These are phyloP conservation scores for Acestrorhynchus altus DNA, from an alignment of 2,797 vertebrate genomes.

Conservation along the genomic window DNA sequence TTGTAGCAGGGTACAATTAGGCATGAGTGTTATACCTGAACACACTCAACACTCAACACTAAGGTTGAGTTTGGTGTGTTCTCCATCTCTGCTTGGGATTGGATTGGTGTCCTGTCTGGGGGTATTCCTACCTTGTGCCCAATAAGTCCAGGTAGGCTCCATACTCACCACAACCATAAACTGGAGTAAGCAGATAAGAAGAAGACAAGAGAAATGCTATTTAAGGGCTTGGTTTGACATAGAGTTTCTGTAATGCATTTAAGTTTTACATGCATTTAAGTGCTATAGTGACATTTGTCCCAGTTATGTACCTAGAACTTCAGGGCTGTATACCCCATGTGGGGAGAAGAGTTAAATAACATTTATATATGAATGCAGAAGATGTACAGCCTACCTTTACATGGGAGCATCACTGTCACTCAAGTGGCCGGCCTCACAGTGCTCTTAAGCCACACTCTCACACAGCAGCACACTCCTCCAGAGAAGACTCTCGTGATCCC, in stretches of 20 bases:
- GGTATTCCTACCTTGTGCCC: too few relatives aligned
- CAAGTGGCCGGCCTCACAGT: conserved; percentile 1
- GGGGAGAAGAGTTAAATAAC: not conserved
- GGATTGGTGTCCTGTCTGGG: too few relatives aligned
- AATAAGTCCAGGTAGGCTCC: too few relatives aligned
- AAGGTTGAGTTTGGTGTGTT: too few relatives aligned
- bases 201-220: too few relatives aligned
- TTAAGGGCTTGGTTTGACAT: not conserved
- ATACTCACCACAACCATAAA: too few relatives aligned
- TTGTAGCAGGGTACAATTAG: too few relatives aligned
- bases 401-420: not conserved
- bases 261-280: not conserved
- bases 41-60: too few relatives aligned
- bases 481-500: not conserved
- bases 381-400: not conserved
- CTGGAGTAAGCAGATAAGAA: too few relatives aligned
- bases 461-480: not conserved
- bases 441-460: not conserved
- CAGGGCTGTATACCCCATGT: not conserved
- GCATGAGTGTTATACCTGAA: too few relatives aligned
- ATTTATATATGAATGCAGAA: not conserved
- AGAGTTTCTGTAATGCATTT: not conserved
- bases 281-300: conserved; percentile 2
- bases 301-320: not conserved
- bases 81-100: too few relatives aligned